Evolutionary conservation across 2,113 vertebrate species (phyloP).

Genomic region (Campylomormyrus numenius): DNA sequence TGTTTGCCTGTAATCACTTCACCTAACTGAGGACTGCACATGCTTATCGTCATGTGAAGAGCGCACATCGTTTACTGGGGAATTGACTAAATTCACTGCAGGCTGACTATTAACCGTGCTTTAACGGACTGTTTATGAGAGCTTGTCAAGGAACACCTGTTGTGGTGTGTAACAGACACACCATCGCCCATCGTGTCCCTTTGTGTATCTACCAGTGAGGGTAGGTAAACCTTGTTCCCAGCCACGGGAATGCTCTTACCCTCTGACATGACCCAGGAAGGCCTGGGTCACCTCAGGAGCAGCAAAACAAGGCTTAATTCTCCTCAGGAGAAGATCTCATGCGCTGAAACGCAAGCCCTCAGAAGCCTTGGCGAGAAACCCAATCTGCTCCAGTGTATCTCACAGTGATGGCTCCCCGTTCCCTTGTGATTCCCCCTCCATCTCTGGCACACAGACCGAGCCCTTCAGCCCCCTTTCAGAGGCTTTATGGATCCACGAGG

Average conservation of each 20-base stretch:
- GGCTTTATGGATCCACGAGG: constrained; percentile 44
- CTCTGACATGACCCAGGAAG: constrained; percentile 12
- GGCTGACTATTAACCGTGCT: neutral
- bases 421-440: constrained; percentile 43
- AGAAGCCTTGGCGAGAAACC: constrained; percentile 48
- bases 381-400: constrained; percentile 38
- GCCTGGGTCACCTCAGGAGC: constrained; percentile 8
- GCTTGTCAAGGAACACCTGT: neutral
- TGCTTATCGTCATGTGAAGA: neutral
- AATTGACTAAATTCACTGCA: neutral
- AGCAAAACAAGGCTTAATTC: constrained; percentile 45
- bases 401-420: constrained; percentile 29
- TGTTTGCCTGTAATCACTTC: neutral
- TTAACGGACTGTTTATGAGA: neutral
- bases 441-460: constrained; percentile 30
- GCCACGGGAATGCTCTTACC: constrained; percentile 38
- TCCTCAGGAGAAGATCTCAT: constrained; percentile 43
- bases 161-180: neutral
- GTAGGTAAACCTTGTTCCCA: neutral
- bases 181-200: constrained; percentile 22
- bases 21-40: neutral
- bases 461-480: constrained; percentile 44
- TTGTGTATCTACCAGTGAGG: constrained; percentile 20
- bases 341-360: constrained; percentile 44
- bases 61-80: neutral